These are phyloP conservation scores for Lasiommata megera DNA, from an alignment of 2,888 invertebrate species.

Conservation along the genomic window DNA sequence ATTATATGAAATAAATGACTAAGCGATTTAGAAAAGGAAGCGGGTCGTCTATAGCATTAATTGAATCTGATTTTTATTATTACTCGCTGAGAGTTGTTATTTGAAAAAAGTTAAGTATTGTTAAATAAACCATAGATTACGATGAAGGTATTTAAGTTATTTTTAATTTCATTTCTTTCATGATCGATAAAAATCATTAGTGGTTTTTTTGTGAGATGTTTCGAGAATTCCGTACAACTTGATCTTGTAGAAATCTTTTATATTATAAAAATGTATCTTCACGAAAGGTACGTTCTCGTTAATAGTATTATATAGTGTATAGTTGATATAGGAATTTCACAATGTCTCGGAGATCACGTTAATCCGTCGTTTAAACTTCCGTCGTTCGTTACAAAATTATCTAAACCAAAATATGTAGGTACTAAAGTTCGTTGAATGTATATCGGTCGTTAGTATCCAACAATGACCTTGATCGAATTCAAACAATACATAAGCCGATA, in stretches of 20 bases:
- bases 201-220: neutral
- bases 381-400: too few relatives aligned
- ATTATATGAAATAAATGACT: slow-evolving; percentile 30
- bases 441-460: neutral
- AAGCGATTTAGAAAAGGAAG: slow-evolving; percentile 34
- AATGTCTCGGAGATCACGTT: too few relatives aligned
- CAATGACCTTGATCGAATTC: neutral
- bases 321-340: too few relatives aligned
- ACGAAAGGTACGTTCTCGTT: too few relatives aligned
- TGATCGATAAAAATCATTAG: neutral
- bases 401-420: too few relatives aligned
- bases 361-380: too few relatives aligned
- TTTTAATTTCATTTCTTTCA: neutral
- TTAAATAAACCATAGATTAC: too few relatives aligned
- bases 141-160: too few relatives aligned
- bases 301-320: too few relatives aligned
- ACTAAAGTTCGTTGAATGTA: neutral
- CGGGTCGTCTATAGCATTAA: slow-evolving; percentile 28
- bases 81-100: slow-evolving; percentile 23
- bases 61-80: slow-evolving; percentile 32
- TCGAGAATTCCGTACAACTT: neutral
- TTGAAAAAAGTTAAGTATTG: slow-evolving; percentile 11
- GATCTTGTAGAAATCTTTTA: too few relatives aligned
- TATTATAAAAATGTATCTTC: too few relatives aligned
- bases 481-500: neutral